Evolutionary conservation across 2,797 vertebrate species (phyloP).

Genomic region (Acrocephalus scirpaceus): DNA sequence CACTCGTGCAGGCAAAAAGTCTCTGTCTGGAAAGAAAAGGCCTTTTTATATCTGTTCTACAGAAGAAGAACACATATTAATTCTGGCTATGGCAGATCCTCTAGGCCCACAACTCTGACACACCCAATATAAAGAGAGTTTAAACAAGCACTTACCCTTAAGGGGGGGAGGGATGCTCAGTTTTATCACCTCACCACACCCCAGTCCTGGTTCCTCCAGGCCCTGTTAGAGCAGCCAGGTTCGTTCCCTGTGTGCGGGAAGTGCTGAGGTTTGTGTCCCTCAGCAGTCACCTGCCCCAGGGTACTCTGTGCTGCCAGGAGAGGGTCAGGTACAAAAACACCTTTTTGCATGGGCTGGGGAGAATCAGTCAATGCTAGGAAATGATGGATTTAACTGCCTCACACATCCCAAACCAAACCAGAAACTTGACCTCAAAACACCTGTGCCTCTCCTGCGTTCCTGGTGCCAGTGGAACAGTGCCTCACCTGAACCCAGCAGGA

Average conservation of each 20-base stretch:
- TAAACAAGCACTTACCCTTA: constrained; percentile 31
- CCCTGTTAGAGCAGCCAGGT: neutral
- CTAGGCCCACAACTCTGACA: constrained; percentile 21
- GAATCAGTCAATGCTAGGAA: neutral
- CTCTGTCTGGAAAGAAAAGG: constrained; percentile 44
- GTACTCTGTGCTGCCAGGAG: neutral
- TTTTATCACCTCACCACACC: constrained; percentile 36
- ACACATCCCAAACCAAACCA: neutral
- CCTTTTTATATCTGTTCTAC: constrained; percentile 6
- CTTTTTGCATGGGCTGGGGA: neutral
- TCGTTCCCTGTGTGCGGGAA: neutral
- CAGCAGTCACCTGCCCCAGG: neutral
- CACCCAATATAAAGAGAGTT: constrained; percentile 31
- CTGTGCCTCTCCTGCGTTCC: neutral
- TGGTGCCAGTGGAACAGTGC: neutral
- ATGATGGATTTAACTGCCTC: neutral
- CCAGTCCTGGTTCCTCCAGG: constrained; percentile 24
- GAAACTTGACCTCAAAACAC: neutral
- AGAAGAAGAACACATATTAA: constrained; percentile 24
- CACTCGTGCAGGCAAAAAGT: neutral
- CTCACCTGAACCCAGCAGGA: neutral
- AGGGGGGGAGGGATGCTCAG: constrained; percentile 40
- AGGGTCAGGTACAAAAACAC: neutral
- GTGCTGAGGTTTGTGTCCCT: neutral
- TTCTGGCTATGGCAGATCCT: constrained; percentile 41